These are phyloP conservation scores for Thalassarche chlororhynchos DNA, from an alignment of 2,113 vertebrate species.

Conservation along the genomic window DNA sequence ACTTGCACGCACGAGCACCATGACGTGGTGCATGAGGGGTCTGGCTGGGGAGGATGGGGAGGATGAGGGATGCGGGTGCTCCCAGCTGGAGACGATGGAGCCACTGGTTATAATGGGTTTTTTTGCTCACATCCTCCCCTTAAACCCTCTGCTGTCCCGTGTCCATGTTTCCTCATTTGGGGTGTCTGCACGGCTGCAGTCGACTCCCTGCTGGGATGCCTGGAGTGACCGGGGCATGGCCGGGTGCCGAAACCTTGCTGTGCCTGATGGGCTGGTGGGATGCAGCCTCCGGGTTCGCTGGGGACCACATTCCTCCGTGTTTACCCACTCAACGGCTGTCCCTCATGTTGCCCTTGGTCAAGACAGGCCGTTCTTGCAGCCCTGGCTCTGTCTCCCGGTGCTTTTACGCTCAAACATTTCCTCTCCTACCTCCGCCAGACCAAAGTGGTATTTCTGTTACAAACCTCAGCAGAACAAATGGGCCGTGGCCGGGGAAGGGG, in stretches of 20 bases:
- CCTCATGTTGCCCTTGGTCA: neutral
- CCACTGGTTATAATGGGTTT: rapidly evolving
- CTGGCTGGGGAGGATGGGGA: neutral
- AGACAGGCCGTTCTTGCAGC: neutral
- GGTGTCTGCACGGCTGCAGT: neutral
- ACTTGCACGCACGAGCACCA: rapidly evolving
- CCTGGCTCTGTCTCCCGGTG: neutral
- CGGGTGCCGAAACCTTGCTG: rapidly evolving
- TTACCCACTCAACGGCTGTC: neutral
- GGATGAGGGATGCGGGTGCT: neutral
- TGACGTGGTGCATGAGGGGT: rapidly evolving
- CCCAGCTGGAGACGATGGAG: neutral
- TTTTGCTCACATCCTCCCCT: neutral
- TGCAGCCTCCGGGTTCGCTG: rapidly evolving
- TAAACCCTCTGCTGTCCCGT: neutral
- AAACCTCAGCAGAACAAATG: neutral
- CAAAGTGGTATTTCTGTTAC: neutral
- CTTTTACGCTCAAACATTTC: neutral
- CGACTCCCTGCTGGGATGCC: neutral
- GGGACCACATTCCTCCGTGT: neutral
- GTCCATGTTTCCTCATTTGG: neutral
- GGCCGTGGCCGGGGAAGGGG: rapidly evolving
- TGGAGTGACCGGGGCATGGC: neutral
- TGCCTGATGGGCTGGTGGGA: neutral
- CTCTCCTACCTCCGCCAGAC: neutral